Conservation (phyloP, 1,140 invertebrate genomes). For the Meteorus sp. region DNA sequence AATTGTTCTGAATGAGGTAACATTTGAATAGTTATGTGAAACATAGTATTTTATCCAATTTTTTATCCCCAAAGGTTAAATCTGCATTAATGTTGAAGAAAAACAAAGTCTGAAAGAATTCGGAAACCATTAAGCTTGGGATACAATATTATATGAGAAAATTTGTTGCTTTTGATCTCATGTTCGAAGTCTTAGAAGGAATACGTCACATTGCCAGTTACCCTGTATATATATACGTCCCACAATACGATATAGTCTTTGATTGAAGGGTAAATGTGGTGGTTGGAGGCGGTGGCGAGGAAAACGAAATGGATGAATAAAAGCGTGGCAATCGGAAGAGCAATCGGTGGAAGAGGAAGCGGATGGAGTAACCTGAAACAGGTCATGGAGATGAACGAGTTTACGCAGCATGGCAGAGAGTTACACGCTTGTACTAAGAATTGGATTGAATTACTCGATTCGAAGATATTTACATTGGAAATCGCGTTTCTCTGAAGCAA, state of each 20-base stretch:
- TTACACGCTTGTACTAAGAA: constrained; percentile 24
- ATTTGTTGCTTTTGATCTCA: neutral
- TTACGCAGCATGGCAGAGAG: neutral
- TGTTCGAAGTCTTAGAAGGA: no score
- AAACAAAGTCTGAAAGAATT: no score
- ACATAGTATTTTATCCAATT: no score
- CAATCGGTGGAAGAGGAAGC: constrained; percentile 1
- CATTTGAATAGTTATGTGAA: no score
- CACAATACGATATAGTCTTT: no score
- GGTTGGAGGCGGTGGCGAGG: neutral
- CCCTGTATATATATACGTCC: neutral
- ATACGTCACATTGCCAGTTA: no score
- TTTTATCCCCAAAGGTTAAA: no score
- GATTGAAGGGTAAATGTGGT: neutral
- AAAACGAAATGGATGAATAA: constrained; percentile 7
- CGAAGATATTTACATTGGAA: constrained; percentile 33
- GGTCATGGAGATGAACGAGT: constrained; percentile 29
- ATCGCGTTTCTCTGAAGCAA: constrained; percentile 22
- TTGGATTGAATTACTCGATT: constrained; percentile 33
- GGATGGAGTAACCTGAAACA: constrained; percentile 22
- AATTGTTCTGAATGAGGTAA: no score
- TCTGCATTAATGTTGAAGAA: no score
- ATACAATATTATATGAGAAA: neutral
- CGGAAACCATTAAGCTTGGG: no score
- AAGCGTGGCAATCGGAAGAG: neutral